These are phyloP conservation scores for Neomonachus schauinslandi DNA, from an alignment of 2,113 vertebrate species.

Conservation along the genomic window DNA sequence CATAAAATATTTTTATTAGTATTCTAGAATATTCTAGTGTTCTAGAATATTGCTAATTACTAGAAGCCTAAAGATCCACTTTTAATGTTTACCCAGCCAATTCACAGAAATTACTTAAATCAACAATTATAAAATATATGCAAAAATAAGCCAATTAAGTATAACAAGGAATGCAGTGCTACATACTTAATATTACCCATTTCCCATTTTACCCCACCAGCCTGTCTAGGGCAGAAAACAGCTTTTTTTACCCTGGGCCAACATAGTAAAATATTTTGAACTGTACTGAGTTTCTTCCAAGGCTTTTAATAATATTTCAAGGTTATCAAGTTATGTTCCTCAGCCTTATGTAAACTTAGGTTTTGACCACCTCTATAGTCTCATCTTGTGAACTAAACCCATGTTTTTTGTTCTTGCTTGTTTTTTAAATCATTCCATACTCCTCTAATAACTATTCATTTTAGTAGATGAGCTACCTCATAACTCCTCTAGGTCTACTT, in stretches of 20 bases:
- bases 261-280: background rate
- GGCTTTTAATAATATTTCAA: background rate
- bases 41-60: background rate
- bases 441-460: background rate
- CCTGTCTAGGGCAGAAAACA: background rate
- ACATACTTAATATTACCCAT: background rate
- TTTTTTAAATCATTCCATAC: background rate
- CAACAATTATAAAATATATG: background rate
- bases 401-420: too few species aligned
- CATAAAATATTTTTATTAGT: background rate
- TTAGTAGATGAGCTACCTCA: background rate
- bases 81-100: background rate
- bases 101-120: background rate
- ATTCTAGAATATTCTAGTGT: background rate
- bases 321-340: background rate
- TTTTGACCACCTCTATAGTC: background rate
- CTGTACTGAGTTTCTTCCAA: background rate
- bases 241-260: background rate
- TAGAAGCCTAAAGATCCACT: background rate
- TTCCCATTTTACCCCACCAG: background rate
- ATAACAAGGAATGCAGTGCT: background rate
- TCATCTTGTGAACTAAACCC: background rate
- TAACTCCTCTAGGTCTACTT: background rate
- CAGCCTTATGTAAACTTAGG: background rate
- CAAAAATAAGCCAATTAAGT: background rate